A percentile compares a stretch with the other conserved stretches of the same genome.
These are phyloP conservation scores for Galemys pyrenaicus DNA, from an alignment of 2,113 vertebrate genomes.

Conservation along the genomic window DNA sequence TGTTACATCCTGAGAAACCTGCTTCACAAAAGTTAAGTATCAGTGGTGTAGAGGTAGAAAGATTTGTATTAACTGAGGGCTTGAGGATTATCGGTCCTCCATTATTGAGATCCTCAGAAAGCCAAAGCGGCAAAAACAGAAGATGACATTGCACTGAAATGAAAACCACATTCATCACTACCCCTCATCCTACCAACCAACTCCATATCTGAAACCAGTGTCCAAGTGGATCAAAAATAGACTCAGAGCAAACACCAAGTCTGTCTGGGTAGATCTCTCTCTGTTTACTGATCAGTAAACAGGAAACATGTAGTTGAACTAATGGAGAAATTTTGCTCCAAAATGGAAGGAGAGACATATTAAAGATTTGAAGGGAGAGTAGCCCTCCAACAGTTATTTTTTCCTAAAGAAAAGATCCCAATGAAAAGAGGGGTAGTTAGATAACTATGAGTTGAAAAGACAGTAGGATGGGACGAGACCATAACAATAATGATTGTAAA, in stretches of 20 bases:
- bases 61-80: neutral
- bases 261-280: neutral
- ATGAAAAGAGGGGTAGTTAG: neutral
- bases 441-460: neutral
- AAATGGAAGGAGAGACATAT: neutral
- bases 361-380: neutral
- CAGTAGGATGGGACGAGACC: neutral
- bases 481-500: neutral
- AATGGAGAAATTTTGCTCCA: neutral
- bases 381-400: neutral
- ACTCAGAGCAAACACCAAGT: neutral
- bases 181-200: neutral
- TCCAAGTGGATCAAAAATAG: neutral
- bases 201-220: neutral
- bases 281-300: neutral
- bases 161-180: neutral
- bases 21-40: neutral
- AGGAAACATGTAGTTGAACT: neutral
- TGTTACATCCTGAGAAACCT: neutral
- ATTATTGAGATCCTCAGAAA: neutral
- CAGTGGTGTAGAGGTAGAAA: neutral
- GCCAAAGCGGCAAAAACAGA: neutral
- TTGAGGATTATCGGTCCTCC: neutral
- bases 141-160: neutral
- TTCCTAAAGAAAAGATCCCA: neutral